These are phyloP conservation scores for Crotalus tigris DNA, from an alignment of 2,113 vertebrate species.

Conservation along the genomic window DNA sequence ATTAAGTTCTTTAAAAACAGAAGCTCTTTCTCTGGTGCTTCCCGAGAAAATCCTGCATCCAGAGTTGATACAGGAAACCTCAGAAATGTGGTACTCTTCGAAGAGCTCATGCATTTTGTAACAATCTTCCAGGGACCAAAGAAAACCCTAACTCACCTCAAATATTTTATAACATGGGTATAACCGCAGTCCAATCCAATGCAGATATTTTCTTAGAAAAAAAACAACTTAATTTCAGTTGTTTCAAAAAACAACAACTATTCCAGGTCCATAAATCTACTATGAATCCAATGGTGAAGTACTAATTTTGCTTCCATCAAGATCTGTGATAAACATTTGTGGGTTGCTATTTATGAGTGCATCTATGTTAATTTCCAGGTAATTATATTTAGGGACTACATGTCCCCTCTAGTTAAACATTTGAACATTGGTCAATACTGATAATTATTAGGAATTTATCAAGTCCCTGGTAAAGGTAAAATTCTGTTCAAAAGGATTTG, in stretches of 20 bases:
- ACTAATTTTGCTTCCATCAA: no score
- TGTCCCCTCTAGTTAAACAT: no score
- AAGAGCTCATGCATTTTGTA: not conserved
- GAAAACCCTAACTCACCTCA: no score
- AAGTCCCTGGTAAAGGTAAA: not conserved
- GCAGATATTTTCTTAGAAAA: not conserved
- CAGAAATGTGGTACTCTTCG: not conserved
- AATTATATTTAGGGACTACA: no score
- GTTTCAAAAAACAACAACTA: no score
- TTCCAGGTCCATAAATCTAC: no score
- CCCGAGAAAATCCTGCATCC: not conserved
- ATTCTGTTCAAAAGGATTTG: not conserved
- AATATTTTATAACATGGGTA: no score
- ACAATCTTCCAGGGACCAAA: no score
- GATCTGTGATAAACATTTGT: no score
- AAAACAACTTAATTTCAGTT: no score
- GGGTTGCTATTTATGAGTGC: not conserved
- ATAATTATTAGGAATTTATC: not conserved
- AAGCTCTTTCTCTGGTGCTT: not conserved
- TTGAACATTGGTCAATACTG: not conserved
- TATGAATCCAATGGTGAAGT: no score
- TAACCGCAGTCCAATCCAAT: not conserved
- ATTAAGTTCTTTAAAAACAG: not conserved
- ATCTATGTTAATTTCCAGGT: not conserved
- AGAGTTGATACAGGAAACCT: not conserved